A percentile compares a stretch with the other conserved stretches of the same genome.
Evolutionary conservation across 2,113 vertebrate genomes (phyloP).

Genomic region (Eurystomus gularis): DNA sequence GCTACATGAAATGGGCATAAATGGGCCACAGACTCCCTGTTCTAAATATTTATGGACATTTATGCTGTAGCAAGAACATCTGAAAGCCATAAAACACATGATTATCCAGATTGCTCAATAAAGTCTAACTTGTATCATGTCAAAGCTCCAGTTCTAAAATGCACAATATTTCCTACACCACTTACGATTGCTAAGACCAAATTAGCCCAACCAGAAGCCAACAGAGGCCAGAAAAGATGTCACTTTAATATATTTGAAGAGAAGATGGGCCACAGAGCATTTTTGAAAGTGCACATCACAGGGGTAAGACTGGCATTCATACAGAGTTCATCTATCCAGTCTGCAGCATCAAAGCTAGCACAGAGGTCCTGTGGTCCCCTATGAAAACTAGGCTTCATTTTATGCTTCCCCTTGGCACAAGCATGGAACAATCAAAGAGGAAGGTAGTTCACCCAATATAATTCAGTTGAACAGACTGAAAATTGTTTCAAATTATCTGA

Average conservation of each 20-base stretch:
- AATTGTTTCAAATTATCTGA: background rate
- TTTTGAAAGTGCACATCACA: background rate
- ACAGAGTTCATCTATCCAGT: background rate
- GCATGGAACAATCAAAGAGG: background rate
- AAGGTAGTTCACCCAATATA: background rate
- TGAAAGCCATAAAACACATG: slow-evolving; percentile 39
- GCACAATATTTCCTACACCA: background rate
- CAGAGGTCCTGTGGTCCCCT: background rate
- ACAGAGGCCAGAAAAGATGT: background rate
- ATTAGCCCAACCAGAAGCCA: slow-evolving; percentile 22
- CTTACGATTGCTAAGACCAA: background rate
- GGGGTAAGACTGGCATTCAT: background rate
- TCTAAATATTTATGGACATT: slow-evolving; percentile 65
- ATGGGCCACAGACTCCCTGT: background rate
- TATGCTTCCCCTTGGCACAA: background rate
- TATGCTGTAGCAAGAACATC: background rate
- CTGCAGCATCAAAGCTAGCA: background rate
- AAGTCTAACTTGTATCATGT: slow-evolving; percentile 21
- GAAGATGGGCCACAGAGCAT: background rate
- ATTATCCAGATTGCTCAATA: slow-evolving; percentile 39
- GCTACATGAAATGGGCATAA: slow-evolving; percentile 24
- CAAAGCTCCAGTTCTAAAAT: slow-evolving; percentile 28
- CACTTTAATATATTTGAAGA: slow-evolving; percentile 3
- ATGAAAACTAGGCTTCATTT: background rate
- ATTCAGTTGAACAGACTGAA: background rate